Evolutionary conservation across 2,797 vertebrate genomes (phyloP).

Genomic region (Bothrops alternatus): DNA sequence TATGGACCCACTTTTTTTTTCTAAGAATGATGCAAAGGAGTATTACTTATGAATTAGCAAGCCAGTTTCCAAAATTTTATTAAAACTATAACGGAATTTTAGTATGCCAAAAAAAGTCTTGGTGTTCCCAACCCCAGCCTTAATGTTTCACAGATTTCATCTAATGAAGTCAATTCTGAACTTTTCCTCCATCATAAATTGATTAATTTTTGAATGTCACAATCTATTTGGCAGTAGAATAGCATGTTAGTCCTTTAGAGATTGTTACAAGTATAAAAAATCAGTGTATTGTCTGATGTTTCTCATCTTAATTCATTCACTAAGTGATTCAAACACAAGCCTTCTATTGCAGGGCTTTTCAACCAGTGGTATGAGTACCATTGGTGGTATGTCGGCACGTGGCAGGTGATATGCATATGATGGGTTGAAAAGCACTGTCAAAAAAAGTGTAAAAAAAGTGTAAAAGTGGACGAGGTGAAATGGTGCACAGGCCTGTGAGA

Average conservation of each 20-base stretch:
- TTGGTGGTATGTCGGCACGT: too few species aligned
- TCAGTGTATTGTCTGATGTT: neutral
- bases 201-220: neutral
- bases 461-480: too few species aligned
- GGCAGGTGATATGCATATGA: too few species aligned
- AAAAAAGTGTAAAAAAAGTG: too few species aligned
- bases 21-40: neutral
- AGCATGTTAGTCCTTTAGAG: neutral
- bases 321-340: neutral
- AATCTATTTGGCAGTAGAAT: neutral
- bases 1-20: neutral
- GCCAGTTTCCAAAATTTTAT: neutral
- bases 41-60: neutral
- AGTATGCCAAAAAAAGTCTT: neutral
- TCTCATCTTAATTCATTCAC: neutral
- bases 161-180: neutral
- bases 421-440: too few species aligned
- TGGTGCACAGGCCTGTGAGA: too few species aligned
- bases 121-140: neutral
- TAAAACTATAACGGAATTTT: neutral
- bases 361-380: too few species aligned
- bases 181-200: neutral
- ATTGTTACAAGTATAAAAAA: neutral
- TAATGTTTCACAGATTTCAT: neutral
- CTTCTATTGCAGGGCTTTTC: neutral